These are phyloP conservation scores for Coracias cyanogaster DNA, from an alignment of 2,797 vertebrate species.

Conservation along the genomic window DNA sequence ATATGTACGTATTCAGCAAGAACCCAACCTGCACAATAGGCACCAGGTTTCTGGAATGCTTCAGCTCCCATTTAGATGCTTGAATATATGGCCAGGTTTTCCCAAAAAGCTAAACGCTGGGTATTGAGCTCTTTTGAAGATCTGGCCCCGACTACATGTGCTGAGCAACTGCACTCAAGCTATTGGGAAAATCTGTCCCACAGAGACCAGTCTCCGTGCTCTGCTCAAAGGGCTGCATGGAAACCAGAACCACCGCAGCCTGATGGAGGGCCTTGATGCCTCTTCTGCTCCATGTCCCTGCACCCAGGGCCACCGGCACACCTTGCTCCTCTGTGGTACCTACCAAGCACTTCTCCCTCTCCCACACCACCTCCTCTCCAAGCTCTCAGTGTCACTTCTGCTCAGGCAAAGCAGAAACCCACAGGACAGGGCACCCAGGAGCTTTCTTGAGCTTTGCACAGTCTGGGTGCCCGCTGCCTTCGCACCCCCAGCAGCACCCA, in stretches of 20 bases:
- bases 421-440: not conserved
- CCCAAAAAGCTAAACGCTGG: not conserved
- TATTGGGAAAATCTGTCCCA: not conserved
- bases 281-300: not conserved
- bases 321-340: not conserved
- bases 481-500: not conserved
- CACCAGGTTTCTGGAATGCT: not conserved
- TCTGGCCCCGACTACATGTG: not conserved
- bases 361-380: not conserved
- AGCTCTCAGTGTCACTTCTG: not conserved
- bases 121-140: not conserved
- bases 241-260: not conserved
- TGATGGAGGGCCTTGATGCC: fast-evolving
- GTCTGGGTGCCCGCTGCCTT: not conserved
- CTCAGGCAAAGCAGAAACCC: not conserved
- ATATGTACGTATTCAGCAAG: not conserved
- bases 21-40: not conserved
- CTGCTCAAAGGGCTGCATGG: not conserved
- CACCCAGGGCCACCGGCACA: not conserved
- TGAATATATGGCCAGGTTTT: not conserved
- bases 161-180: conserved; percentile 1
- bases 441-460: not conserved
- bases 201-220: not conserved
- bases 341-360: not conserved
- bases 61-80: not conserved